Evolutionary conservation across 2,113 vertebrate genomes (phyloP), one percentile per base, ranked within the genome.

Genomic region (Aviceda subcristata): DNA sequence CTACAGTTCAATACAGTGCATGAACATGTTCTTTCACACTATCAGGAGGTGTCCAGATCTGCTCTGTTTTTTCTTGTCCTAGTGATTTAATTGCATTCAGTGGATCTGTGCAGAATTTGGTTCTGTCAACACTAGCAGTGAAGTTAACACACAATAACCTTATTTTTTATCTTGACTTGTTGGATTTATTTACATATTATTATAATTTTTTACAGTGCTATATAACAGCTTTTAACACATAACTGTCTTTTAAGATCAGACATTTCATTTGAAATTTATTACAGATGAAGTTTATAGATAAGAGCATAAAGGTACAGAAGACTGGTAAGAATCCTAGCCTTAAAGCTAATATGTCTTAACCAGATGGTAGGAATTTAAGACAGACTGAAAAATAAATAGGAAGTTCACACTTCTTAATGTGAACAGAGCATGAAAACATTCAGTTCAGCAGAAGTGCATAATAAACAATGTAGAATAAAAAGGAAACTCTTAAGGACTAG

Each of bases 311-410:
- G 63, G 45, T 30, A 22, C n/a, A 83, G 59, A 76, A 43, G 43
- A 71, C 46, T 64, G n/a, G 34, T 64, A 76, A 84, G 67, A 90
- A 91, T 53, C 16, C 6, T 71, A 77, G 51, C 66, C 84, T 81
- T 75, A n/a, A 84, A 92, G 69, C 45, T 81, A 68, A 4, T 53
- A 38, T 57, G 50, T 75, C 66, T 86, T 82, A 76, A 72, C 48
- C 93, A 90, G 77, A 92, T 95, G 85, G 88, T 26, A 79, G 36
- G 62, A 94, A 76, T 87, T 90, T 95, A 60, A 88, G 78, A 82
- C 80, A 91, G 94, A 82, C 77, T 94, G 73, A 86, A 69, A 88
- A 95, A 87, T 84, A 94, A 95, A 79, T 94, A 91, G 56, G 41
- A 89, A 95, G 66, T 94, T 91, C 84, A 87, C 91, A 96, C 73